A percentile compares a stretch with the other conserved stretches of the same genome.
These are phyloP conservation scores for Tenodera sinensis DNA, from an alignment of 2,888 invertebrate genomes.

Conservation along the genomic window DNA sequence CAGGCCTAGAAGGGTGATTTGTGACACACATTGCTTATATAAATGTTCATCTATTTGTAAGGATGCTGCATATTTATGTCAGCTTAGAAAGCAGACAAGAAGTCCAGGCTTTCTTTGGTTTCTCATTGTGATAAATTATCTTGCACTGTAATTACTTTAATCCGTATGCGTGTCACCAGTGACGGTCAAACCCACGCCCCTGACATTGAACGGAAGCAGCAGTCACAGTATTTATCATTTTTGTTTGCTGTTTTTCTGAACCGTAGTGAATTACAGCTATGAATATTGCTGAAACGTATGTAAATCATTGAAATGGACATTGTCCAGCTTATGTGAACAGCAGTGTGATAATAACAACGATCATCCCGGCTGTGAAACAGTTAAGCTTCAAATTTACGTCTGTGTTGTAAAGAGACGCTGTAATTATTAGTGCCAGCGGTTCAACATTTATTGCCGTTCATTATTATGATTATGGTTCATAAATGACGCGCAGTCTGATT, in stretches of 20 bases:
- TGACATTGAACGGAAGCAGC: background rate
- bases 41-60: no score
- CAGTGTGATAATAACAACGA: background rate
- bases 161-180: no score
- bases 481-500: background rate
- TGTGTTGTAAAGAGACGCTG: background rate
- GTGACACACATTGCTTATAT: no score
- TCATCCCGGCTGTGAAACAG: background rate
- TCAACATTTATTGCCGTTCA: background rate
- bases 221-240: background rate
- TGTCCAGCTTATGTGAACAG: background rate
- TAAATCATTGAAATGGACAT: background rate
- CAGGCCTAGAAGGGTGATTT: no score
- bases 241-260: background rate
- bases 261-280: background rate
- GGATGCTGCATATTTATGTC: no score
- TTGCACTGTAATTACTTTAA: no score
- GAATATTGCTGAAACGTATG: background rate
- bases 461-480: background rate
- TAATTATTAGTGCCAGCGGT: background rate
- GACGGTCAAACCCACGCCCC: background rate
- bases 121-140: no score
- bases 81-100: no score
- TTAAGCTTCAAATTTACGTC: background rate
- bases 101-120: no score